Evolutionary conservation across 2,113 vertebrate genomes (phyloP).

Genomic region (Ascaphus truei): DNA sequence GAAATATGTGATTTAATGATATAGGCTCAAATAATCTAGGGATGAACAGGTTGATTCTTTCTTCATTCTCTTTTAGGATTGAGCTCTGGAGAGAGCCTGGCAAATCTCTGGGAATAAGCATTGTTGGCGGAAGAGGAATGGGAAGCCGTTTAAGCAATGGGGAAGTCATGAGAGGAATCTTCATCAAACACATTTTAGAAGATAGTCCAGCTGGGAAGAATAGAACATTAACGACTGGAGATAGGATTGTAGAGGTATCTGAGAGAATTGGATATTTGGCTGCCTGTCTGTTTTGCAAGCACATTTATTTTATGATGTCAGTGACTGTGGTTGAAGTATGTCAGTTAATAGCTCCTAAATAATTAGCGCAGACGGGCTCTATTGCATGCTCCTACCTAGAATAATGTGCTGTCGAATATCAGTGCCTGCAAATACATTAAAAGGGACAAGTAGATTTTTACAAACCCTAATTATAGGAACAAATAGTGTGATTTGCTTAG

Average conservation of each 20-base stretch:
- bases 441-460: too few species aligned
- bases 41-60: too few species aligned
- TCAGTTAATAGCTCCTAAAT: not conserved
- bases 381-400: not conserved
- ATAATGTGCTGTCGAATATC: not conserved
- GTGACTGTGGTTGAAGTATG: not conserved
- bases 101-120: slow-evolving; percentile 95
- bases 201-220: slow-evolving; percentile 93
- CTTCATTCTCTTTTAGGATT: slow-evolving; percentile 74
- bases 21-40: too few species aligned
- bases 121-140: slow-evolving; percentile 95
- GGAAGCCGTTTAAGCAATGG: slow-evolving; percentile 92
- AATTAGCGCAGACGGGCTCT: not conserved
- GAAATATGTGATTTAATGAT: too few species aligned
- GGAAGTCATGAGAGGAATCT: slow-evolving; percentile 96
- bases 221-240: slow-evolving; percentile 89
- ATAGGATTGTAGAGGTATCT: slow-evolving; percentile 90
- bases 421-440: too few species aligned
- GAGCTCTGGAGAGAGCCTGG: slow-evolving; percentile 87
- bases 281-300: not conserved
- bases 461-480: too few species aligned
- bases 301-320: too few species aligned
- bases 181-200: slow-evolving; percentile 94
- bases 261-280: not conserved
- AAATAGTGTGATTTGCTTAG: too few species aligned